phyloP scores from a whole-genome alignment of 1,140 invertebrate species.

The Drosophila ananassae region DNA sequence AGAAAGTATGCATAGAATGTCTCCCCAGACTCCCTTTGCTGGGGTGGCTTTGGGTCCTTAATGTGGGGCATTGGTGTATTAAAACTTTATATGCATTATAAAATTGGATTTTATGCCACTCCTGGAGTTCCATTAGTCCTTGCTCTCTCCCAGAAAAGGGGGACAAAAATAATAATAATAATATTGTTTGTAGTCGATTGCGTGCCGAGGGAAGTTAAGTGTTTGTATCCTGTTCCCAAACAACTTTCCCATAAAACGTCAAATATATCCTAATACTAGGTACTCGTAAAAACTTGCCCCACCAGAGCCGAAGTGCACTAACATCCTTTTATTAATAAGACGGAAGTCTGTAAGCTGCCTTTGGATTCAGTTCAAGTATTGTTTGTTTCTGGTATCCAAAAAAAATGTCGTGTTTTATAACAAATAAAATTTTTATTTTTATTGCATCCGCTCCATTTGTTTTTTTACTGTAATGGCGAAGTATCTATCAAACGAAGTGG shows the following conservation, averaged over 20 bases:
- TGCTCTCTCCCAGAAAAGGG: neutral
- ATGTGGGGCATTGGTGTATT: conserved; percentile 49
- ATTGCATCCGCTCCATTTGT: conserved; percentile 50
- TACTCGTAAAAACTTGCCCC: conserved; percentile 60
- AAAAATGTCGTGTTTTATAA: conserved; percentile 25
- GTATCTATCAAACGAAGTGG: conserved; percentile 31
- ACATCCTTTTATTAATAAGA: conserved; percentile 41
- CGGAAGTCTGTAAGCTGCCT: conserved; percentile 3
- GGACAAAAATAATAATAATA: conserved; percentile 40
- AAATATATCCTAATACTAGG: conserved; percentile 64
- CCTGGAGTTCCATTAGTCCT: conserved; percentile 65
- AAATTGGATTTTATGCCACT: conserved; percentile 79
- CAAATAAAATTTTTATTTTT: conserved; percentile 43
- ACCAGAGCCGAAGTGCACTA: conserved; percentile 40
- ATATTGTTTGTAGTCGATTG: conserved; percentile 76
- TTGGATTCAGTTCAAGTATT: neutral
- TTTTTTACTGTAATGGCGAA: conserved; percentile 34
- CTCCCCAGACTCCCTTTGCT: neutral
- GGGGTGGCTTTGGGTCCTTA: conserved; percentile 10
- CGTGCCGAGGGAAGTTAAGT: conserved; percentile 66
- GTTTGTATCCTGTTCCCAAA: conserved; percentile 15
- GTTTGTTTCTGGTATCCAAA: conserved; percentile 3
- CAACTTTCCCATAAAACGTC: conserved; percentile 55
- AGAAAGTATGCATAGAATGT: conserved; percentile 68
- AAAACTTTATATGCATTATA: conserved; percentile 82